Percentiles rank a stretch among this genome's conserved stretches.
These are phyloP conservation scores for Alethe castanea DNA, from an alignment of 2,113 vertebrate genomes.

Conservation along the genomic window DNA sequence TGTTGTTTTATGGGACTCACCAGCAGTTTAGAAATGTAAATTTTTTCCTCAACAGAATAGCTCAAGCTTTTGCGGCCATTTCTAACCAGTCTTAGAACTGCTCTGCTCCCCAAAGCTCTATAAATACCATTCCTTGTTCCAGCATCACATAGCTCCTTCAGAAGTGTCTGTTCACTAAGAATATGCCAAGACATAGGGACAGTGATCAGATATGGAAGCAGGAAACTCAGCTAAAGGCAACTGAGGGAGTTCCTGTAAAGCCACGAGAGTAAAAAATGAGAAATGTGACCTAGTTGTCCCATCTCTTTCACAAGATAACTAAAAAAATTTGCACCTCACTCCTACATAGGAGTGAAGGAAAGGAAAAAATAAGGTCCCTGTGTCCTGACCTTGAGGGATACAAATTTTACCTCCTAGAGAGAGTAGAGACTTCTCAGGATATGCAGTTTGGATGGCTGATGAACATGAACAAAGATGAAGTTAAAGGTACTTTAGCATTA, in stretches of 20 bases:
- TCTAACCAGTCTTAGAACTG: background rate
- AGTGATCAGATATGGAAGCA: background rate
- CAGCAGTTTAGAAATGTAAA: background rate
- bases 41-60: background rate
- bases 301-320: background rate
- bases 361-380: background rate
- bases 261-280: background rate
- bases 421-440: background rate
- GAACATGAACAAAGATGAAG: background rate
- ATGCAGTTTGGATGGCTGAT: background rate
- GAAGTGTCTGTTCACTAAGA: background rate
- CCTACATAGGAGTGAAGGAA: background rate
- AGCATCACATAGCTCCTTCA: background rate
- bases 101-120: background rate
- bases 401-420: background rate
- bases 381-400: background rate
- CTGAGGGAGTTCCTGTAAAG: background rate
- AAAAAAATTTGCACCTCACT: background rate
- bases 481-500: background rate
- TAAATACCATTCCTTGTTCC: background rate
- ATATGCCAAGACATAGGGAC: background rate
- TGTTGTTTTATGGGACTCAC: background rate
- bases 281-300: background rate
- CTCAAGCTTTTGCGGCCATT: background rate
- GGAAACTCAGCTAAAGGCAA: background rate